phyloP scores from a whole-genome alignment of 2,797 vertebrate genomes.

The Sphaeramia orbicularis region DNA sequence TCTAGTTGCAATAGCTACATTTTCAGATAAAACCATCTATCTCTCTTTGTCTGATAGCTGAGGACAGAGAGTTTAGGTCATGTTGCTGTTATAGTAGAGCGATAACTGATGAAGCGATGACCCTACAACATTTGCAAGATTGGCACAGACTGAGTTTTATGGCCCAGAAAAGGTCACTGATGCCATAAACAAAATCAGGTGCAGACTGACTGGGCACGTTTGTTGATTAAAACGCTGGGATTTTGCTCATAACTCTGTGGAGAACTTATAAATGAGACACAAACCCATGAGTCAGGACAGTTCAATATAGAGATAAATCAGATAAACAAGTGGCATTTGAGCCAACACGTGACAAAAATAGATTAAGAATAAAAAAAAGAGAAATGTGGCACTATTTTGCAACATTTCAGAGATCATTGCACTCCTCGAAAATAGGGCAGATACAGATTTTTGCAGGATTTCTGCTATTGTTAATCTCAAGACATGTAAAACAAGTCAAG shows the following conservation, averaged over 20 bases:
- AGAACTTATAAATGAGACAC: conserved; percentile 48
- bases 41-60: conserved; percentile 68
- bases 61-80: conserved; percentile 73
- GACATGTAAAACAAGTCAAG: conserved; percentile 12
- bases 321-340: conserved; percentile 59
- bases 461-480: conserved; percentile 37
- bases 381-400: conserved; percentile 22
- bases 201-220: conserved; percentile 22
- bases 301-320: conserved; percentile 52
- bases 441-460: conserved; percentile 58
- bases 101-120: conserved; percentile 77
- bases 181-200: conserved; percentile 70
- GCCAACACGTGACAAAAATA: conserved; percentile 55
- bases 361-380: conserved; percentile 17
- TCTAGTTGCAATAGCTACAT: conserved; percentile 71
- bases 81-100: conserved; percentile 63
- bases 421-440: conserved; percentile 40
- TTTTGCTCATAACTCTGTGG: conserved; percentile 54
- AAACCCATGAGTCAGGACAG: conserved; percentile 43
- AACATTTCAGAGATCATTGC: conserved; percentile 19
- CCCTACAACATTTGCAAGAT: conserved; percentile 61
- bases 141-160: conserved; percentile 73
- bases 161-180: conserved; percentile 71
- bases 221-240: conserved; percentile 67
- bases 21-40: conserved; percentile 78